phyloP scores from a whole-genome alignment of 2,888 invertebrate genomes.

The Chaetogeoica ovagalla region DNA sequence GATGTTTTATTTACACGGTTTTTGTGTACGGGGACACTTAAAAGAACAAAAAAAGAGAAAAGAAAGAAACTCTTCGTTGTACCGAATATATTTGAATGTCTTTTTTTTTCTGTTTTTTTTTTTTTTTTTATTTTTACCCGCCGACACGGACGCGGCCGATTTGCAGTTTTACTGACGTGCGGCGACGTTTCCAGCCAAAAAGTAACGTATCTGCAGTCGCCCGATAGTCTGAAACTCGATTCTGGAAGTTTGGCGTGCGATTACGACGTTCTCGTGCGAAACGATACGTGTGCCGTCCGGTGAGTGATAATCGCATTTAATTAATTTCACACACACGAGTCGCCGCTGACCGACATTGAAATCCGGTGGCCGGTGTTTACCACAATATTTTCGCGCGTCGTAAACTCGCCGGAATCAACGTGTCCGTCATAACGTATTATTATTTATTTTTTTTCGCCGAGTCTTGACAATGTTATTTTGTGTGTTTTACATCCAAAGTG shows the following conservation, averaged over 20 bases:
- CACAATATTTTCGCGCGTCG: too few species aligned
- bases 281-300: slow-evolving; percentile 58
- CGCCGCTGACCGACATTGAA: too few species aligned
- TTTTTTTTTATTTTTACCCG: background rate
- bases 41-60: too few species aligned
- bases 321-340: too few species aligned
- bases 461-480: background rate
- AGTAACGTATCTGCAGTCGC: slow-evolving; percentile 58
- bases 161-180: slow-evolving; percentile 58
- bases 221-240: slow-evolving; percentile 57
- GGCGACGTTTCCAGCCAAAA: slow-evolving; percentile 58
- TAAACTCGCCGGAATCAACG: too few species aligned
- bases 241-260: slow-evolving; percentile 59
- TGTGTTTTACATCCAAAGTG: slow-evolving; percentile 55
- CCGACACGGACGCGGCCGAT: too few species aligned
- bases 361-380: too few species aligned
- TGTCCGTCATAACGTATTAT: too few species aligned
- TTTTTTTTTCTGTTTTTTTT: slow-evolving; percentile 1
- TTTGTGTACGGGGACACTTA: too few species aligned
- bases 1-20: too few species aligned
- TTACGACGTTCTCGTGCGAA: slow-evolving; percentile 57
- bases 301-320: slow-evolving; percentile 49
- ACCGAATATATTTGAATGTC: background rate
- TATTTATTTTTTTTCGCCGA: too few species aligned
- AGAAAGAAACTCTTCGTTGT: too few species aligned